phyloP scores from a whole-genome alignment of 1,140 invertebrate genomes.

The Drosophila repletoides region DNA sequence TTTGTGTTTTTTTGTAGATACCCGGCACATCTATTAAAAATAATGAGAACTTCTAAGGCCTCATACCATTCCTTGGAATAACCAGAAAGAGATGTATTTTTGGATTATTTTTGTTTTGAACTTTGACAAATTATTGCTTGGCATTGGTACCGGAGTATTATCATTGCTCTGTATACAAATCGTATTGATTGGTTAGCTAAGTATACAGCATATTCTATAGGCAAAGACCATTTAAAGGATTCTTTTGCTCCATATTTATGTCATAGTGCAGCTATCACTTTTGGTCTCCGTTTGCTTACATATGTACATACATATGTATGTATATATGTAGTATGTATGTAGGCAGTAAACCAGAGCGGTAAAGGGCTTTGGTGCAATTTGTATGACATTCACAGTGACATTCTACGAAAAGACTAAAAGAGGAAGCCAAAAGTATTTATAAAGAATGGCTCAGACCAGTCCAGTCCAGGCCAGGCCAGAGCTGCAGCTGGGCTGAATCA shows the following conservation, averaged over 20 bases:
- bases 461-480: not conserved
- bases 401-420: constrained; percentile 3
- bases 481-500: constrained; percentile 1
- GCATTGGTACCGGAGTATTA: too few species aligned
- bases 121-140: too few species aligned
- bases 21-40: too few species aligned
- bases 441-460: constrained; percentile 28
- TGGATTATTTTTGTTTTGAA: too few species aligned
- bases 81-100: too few species aligned
- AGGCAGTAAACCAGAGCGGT: not conserved
- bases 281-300: not conserved
- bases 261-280: constrained; percentile 20
- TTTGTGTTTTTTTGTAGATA: too few species aligned
- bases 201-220: not conserved
- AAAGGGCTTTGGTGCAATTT: constrained; percentile 47
- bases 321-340: not conserved
- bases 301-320: not conserved
- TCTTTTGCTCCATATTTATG: constrained; percentile 22
- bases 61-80: too few species aligned
- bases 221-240: not conserved
- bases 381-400: constrained; percentile 70
- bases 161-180: not conserved
- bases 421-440: constrained; percentile 28
- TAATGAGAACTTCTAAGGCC: too few species aligned
- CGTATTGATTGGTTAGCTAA: not conserved